Evolutionary conservation across 2,797 vertebrate species (phyloP).

Genomic region (Pelochelys cantorii): DNA sequence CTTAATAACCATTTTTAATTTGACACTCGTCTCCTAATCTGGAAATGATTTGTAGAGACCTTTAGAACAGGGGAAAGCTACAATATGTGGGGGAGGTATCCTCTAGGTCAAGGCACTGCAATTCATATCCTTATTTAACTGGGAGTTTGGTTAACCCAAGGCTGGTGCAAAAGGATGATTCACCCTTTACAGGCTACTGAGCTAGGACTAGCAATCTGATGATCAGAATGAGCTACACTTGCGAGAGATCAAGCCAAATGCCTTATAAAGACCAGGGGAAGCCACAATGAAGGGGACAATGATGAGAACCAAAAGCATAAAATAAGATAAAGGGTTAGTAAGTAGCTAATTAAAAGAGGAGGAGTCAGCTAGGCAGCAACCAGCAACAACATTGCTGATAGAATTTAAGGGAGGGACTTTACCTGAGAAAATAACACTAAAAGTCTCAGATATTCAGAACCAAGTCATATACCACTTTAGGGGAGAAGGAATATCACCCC

Average conservation of each 20-base stretch:
- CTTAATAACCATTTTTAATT: too few relatives aligned
- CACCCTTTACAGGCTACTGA: neutral
- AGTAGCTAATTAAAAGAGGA: neutral
- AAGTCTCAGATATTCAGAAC: neutral
- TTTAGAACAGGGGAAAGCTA: neutral
- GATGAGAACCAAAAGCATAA: neutral
- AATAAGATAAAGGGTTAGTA: neutral
- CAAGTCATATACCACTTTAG: too few relatives aligned
- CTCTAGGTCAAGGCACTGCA: neutral
- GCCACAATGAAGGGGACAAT: neutral
- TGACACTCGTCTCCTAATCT: neutral
- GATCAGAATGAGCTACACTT: neutral
- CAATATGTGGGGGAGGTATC: too few relatives aligned
- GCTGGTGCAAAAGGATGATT: neutral
- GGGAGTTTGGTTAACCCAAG: neutral
- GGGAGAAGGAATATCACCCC: neutral
- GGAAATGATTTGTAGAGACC: neutral
- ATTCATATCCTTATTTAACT: neutral
- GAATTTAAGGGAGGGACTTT: neutral
- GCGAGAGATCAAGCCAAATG: too few relatives aligned
- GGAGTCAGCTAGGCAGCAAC: neutral
- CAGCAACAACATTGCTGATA: neutral
- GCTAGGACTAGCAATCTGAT: neutral
- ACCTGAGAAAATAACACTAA: neutral
- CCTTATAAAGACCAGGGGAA: too few relatives aligned